Conservation (phyloP, 2,888 invertebrate genomes). For the Aricia artaxerxes region DNA sequence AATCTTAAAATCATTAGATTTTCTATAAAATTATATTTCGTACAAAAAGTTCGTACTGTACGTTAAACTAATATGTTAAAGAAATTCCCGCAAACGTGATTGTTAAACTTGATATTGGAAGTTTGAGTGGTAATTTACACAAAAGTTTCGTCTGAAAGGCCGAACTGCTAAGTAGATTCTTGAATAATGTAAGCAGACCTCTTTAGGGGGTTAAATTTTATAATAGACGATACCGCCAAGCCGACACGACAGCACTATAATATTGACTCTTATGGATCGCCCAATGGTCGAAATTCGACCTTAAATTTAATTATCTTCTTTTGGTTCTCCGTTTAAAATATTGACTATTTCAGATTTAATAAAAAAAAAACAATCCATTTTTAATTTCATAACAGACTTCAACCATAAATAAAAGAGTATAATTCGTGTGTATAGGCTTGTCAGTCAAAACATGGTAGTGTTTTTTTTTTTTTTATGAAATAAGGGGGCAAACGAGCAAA, state of each 20-base stretch:
- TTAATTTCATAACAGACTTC: too few relatives aligned
- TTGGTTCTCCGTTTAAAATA: too few relatives aligned
- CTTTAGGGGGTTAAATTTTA: constrained; percentile 37
- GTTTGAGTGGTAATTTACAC: constrained; percentile 61
- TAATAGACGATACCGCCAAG: constrained; percentile 18
- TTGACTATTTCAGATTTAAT: too few relatives aligned
- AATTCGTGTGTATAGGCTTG: too few relatives aligned
- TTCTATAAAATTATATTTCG: not conserved
- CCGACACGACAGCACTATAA: not conserved
- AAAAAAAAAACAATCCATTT: too few relatives aligned
- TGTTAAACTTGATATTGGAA: constrained; percentile 60
- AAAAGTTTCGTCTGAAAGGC: constrained; percentile 55
- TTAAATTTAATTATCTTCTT: too few relatives aligned
- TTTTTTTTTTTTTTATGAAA: too few relatives aligned
- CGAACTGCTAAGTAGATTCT: constrained; percentile 49
- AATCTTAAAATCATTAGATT: not conserved
- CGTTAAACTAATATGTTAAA: constrained; percentile 36
- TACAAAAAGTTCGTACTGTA: constrained; percentile 34
- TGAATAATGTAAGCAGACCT: constrained; percentile 55
- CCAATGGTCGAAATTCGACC: too few relatives aligned
- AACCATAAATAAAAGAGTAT: too few relatives aligned
- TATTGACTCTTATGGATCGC: not conserved
- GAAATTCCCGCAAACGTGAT: constrained; percentile 50
- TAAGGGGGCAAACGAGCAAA: too few relatives aligned
- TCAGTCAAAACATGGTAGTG: too few relatives aligned